Evolutionary conservation across 2,888 invertebrate species (phyloP), one percentile per base, ranked within the genome.

Genomic region (Cataglyphis altisquamis): DNA sequence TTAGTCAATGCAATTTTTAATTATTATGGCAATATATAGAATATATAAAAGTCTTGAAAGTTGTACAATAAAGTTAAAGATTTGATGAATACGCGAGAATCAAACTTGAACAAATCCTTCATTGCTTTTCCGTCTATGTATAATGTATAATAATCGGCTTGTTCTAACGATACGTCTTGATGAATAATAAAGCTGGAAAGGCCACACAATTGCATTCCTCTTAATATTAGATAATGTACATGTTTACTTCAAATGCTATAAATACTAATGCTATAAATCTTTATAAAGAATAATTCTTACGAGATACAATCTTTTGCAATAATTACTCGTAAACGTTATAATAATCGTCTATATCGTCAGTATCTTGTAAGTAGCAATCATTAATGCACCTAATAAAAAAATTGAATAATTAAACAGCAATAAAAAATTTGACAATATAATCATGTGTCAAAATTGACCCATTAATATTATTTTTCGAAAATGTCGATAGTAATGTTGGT

Each of bases 181-280:
- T 32, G 63, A 66, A 8, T 9, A 39, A 66, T 45, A 41, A 77
- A 52, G 15, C 1, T 3, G n/a, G 32, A 21, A 21, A 63, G 12
- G 10, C 60, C 41, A 63, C 25, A 25, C 29, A 29, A 29, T 29
- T 45, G 48, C 64, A 66, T 66, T 77, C 52, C 39, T 64, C 8
- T n/a, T 25, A 25, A n/a, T 66, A 77, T 9, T 77, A 77, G 25
- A 21, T 75, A 75, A 75, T 75, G 25, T 39, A 77, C 18, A 12
- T 55, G 52, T 77, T 75, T 64, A 52, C n/a, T 75, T 77, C 25
- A 39, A 77, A 55, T 48, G 48, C 21, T 21, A 32, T 29, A 32
- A 12, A 74, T 21, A 41, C n/a, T 21, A 29, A 75, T 52, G 64
- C 48, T 52, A 66, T 66, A 66, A n/a, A 39, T 66, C 41, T 67